Evolutionary conservation across 1,140 invertebrate species (phyloP).

Genomic region (Pectinophora gossypiella): DNA sequence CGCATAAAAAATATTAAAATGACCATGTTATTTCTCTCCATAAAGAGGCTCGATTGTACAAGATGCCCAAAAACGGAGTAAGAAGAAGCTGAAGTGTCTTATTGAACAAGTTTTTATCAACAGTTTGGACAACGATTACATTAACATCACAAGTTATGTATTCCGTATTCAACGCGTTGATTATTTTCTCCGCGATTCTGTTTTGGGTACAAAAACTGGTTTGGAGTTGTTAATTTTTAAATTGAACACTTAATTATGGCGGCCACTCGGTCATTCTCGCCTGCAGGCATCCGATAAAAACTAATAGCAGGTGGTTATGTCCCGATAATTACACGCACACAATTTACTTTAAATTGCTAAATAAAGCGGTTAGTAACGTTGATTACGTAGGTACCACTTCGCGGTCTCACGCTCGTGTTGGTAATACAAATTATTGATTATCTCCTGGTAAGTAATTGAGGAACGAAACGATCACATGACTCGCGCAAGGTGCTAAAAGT

Average conservation of each 20-base stretch:
- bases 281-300: constrained; percentile 30
- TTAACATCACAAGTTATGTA: constrained; percentile 1
- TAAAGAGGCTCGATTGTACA: not conserved
- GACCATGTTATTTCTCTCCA: not conserved
- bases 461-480: too few species aligned
- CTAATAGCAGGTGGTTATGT: constrained; percentile 30
- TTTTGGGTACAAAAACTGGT: constrained; percentile 26
- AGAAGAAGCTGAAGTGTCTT: not conserved
- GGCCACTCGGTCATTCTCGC: constrained; percentile 21
- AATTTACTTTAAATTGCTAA: constrained; percentile 36
- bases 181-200: constrained; percentile 6
- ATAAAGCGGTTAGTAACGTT: constrained; percentile 17
- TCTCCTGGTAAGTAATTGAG: too few species aligned
- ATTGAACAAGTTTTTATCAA: not conserved
- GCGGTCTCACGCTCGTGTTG: constrained; percentile 12
- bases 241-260: constrained; percentile 47
- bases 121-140: not conserved
- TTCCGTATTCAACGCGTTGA: not conserved
- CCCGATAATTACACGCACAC: constrained; percentile 31
- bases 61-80: not conserved
- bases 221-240: constrained; percentile 40
- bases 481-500: too few species aligned
- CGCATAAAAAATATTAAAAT: not conserved
- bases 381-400: constrained; percentile 14
- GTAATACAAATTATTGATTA: not conserved